Evolutionary conservation across 2,797 vertebrate genomes (phyloP), one percentile per base, ranked within the genome.

Genomic region (Poecile montanus): DNA sequence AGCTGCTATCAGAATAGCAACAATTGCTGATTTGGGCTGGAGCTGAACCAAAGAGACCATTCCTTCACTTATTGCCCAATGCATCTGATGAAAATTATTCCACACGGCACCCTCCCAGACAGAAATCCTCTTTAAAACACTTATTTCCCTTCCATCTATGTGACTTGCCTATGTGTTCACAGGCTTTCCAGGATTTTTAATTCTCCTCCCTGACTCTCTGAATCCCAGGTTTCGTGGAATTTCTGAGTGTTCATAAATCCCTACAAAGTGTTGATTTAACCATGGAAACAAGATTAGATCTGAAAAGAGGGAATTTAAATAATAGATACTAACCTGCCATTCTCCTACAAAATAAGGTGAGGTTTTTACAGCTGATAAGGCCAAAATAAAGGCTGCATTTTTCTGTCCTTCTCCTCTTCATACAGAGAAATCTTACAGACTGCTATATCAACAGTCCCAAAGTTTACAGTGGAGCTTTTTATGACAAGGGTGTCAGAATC

Each of bases 151-250:
- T 57, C 60, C 30, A 63, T 57, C 53, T 89, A 7, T 51, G 20
- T 40, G 58, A 54, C 17, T 72, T 74, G 18, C 22, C 18, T 19
- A 14, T 47, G 47, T 36, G 73, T 57, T 88, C 56, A 71, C 48
- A 56, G 53, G 51, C 62, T 94, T 94, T 83, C 73, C 60, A 96
- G 79, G 82, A 86, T 88, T 85, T 85, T 89, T 63, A 75, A 26
- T 86, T 91, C 51, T 77, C 48, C 48, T 79, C 62, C 51, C 42
- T 22, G 22, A 60, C 19, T 61, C 51, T 44, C 51, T 26, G 58
- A 95, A 92, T 70, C 68, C 36, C 56, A 63, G 56, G 38, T 63
- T 84, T 92, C 11, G 51, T 88, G 48, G 82, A 85, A 94, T 75
- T 93, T 79, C 44, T 36, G 12, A 62, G n/a, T 6, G 16, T 34